phyloP scores from a whole-genome alignment of 1,140 invertebrate species.

The Rhagoletis pomonella region DNA sequence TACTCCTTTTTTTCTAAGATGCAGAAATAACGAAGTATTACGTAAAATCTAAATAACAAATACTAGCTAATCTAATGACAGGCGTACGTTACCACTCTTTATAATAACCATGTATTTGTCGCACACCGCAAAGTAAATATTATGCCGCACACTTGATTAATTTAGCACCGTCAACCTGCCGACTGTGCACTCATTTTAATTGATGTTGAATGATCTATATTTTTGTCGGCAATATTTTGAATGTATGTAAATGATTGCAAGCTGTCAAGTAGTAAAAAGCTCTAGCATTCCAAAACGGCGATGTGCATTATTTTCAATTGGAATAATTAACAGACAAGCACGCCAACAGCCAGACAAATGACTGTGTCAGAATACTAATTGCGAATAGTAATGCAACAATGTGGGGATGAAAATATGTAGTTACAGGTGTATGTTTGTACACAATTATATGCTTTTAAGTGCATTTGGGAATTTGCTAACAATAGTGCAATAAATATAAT shows the following conservation, averaged over 20 bases:
- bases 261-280: background rate
- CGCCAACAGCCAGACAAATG: background rate
- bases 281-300: background rate
- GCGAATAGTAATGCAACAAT: background rate
- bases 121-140: no score
- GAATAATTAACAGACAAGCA: slow-evolving; percentile 15
- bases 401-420: background rate
- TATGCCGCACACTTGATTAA: slow-evolving; percentile 8
- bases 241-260: background rate
- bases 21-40: no score
- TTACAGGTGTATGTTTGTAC: no score
- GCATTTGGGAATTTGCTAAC: background rate
- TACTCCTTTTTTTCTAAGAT: no score
- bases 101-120: no score
- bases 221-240: background rate
- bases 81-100: no score
- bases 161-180: background rate
- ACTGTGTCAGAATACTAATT: background rate
- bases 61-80: no score
- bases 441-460: no score
- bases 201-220: slow-evolving; percentile 17
- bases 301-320: slow-evolving; percentile 21
- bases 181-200: slow-evolving; percentile 2
- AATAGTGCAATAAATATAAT: background rate
- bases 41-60: no score